Conservation (phyloP, 2,888 invertebrate genomes). For the Troides helena region DNA sequence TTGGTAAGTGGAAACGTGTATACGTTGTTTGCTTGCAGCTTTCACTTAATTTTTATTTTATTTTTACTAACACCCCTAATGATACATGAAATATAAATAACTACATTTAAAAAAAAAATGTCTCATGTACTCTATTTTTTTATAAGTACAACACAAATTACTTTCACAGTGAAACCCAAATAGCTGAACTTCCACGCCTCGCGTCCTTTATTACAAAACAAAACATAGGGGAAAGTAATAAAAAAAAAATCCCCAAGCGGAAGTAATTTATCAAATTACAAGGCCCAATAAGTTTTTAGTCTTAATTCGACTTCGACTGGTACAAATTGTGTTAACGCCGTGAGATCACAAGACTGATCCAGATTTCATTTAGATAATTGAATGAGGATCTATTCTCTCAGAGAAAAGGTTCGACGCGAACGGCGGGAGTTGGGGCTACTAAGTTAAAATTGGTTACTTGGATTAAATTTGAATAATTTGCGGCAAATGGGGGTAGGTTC, state of each 20-base stretch:
- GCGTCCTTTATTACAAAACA: slow-evolving; percentile 3
- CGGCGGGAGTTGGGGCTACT: slow-evolving; percentile 44
- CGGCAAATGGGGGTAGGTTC: not conserved
- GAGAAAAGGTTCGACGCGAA: slow-evolving; percentile 62
- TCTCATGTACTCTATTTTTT: too few species aligned
- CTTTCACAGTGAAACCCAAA: too few species aligned
- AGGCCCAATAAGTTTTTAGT: slow-evolving; percentile 48
- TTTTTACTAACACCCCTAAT: too few species aligned
- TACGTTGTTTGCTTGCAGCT: slow-evolving; percentile 5
- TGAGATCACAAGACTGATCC: slow-evolving; percentile 68
- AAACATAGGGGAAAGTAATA: slow-evolving; percentile 5
- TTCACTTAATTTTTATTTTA: not conserved
- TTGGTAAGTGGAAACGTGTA: slow-evolving; percentile 26
- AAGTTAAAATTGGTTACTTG: slow-evolving; percentile 19
- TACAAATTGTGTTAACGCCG: slow-evolving; percentile 72
- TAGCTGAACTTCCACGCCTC: too few species aligned
- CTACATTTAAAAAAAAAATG: too few species aligned
- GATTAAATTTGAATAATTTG: slow-evolving; percentile 17
- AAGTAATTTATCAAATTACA: slow-evolving; percentile 46
- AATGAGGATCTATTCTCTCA: slow-evolving; percentile 75
- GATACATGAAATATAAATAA: too few species aligned
- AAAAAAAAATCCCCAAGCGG: slow-evolving; percentile 1
- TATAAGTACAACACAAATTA: too few species aligned
- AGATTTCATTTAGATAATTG: slow-evolving; percentile 79
- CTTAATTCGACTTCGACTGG: slow-evolving; percentile 53